These are phyloP conservation scores for Otis tarda DNA, from an alignment of 2,113 vertebrate genomes.

Conservation along the genomic window DNA sequence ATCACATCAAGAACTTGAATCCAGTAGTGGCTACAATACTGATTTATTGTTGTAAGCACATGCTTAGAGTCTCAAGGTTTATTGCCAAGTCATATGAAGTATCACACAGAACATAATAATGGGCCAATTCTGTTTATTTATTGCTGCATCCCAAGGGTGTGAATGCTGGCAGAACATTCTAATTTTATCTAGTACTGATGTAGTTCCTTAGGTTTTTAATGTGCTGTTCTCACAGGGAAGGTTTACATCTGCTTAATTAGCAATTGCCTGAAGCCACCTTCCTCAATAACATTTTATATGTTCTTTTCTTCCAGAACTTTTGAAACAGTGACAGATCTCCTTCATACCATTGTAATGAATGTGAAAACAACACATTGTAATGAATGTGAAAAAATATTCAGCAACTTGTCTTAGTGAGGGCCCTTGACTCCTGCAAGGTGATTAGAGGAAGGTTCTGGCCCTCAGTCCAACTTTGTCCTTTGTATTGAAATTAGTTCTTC, in stretches of 20 bases:
- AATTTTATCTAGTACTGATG: not conserved
- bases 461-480: not conserved
- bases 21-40: not conserved
- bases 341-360: not conserved
- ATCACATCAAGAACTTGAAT: not conserved
- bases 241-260: not conserved
- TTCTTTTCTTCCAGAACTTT: not conserved
- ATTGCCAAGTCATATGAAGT: not conserved
- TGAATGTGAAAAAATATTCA: not conserved
- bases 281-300: not conserved
- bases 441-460: not conserved
- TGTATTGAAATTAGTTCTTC: not conserved
- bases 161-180: not conserved
- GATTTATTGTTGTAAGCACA: not conserved
- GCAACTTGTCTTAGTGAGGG: not conserved
- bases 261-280: not conserved
- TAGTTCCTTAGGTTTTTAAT: not conserved
- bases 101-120: not conserved
- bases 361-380: not conserved
- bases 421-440: not conserved
- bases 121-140: not conserved
- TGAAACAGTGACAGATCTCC: not conserved
- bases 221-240: not conserved
- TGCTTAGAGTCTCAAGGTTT: not conserved
- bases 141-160: not conserved